These are phyloP conservation scores for Nomia melanderi DNA, from an alignment of 1,140 invertebrate species.

Conservation along the genomic window DNA sequence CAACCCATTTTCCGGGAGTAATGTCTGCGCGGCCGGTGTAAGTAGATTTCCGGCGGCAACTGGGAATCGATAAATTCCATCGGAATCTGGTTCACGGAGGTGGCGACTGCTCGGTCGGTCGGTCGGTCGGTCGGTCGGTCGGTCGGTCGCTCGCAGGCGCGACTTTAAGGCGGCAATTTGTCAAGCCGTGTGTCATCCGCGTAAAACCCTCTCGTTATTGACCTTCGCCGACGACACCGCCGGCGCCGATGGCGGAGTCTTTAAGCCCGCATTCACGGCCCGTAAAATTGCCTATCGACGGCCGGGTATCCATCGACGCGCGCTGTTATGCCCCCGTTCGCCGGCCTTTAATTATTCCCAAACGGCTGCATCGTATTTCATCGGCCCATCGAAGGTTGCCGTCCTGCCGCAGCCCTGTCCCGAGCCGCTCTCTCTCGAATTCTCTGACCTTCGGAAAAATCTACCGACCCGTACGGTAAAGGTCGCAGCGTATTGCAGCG, in stretches of 20 bases:
- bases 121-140: neutral
- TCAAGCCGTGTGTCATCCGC: constrained; percentile 46
- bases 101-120: neutral
- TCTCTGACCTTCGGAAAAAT: constrained; percentile 41
- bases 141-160: neutral
- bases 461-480: constrained; percentile 38
- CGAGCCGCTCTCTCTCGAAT: neutral
- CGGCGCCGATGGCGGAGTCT: neutral
- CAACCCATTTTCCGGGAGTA: constrained; percentile 25
- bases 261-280: constrained; percentile 53
- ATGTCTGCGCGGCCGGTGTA: constrained; percentile 20
- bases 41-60: constrained; percentile 20
- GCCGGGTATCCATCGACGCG: constrained; percentile 24
- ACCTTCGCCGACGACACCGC: constrained; percentile 40
- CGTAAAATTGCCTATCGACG: constrained; percentile 59
- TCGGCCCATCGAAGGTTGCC: constrained; percentile 25
- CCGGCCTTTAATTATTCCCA: constrained; percentile 53
- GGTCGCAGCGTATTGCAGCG: constrained; percentile 22
- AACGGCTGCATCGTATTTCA: constrained; percentile 34
- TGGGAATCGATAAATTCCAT: constrained; percentile 33
- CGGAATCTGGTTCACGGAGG: constrained; percentile 17
- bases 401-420: neutral
- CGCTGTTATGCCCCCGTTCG: constrained; percentile 22
- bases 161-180: constrained; percentile 50
- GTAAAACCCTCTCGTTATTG: constrained; percentile 56